Percentiles rank a stretch among this genome's conserved stretches.
Evolutionary conservation across 2,888 invertebrate species (phyloP).

Genomic region (Heliconius cydno): DNA sequence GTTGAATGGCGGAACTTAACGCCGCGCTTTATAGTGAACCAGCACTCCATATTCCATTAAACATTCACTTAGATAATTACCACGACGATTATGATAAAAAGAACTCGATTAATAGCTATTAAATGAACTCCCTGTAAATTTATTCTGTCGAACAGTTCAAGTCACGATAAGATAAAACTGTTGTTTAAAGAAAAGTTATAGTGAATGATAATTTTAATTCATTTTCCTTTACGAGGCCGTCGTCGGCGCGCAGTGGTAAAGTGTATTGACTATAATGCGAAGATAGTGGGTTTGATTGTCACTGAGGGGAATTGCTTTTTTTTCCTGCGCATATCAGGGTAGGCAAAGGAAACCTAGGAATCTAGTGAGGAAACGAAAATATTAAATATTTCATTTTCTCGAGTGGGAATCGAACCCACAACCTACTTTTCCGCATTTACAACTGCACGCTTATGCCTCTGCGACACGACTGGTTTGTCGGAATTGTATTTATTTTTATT

Average conservation of each 20-base stretch:
- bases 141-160: constrained; percentile 15
- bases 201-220: not conserved
- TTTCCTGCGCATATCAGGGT: too few species aligned
- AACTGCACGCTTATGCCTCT: too few species aligned
- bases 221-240: not conserved
- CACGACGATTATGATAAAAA: constrained; percentile 1
- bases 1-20: not conserved
- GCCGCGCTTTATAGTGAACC: not conserved
- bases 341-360: too few species aligned
- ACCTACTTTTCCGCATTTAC: too few species aligned
- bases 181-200: not conserved
- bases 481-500: too few species aligned
- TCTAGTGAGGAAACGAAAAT: too few species aligned
- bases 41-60: not conserved
- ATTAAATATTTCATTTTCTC: too few species aligned
- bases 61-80: not conserved
- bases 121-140: not conserved
- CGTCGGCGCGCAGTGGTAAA: not conserved
- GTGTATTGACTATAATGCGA: not conserved
- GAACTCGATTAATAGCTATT: constrained; percentile 12
- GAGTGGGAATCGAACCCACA: too few species aligned
- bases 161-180: not conserved
- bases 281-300: not conserved
- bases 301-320: not conserved
- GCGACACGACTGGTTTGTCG: too few species aligned